Conservation (phyloP, 2,113 vertebrate genomes). For the Hassar affinis region DNA sequence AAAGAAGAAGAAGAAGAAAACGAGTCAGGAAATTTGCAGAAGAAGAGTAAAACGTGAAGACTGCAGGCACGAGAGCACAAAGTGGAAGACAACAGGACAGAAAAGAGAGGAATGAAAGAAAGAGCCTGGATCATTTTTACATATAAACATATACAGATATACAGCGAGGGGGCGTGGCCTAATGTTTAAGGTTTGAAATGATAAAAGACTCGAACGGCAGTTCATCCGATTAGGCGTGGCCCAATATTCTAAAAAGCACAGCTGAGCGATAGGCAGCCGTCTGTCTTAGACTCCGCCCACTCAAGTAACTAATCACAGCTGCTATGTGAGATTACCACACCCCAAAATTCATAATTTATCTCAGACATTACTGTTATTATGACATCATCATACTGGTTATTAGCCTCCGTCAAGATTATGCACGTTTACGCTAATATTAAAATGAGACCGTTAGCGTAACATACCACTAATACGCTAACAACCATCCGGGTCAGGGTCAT, state of each 20-base stretch:
- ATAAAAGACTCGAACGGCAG: background rate
- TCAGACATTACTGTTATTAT: background rate
- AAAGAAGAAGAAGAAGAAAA: constrained; percentile 33
- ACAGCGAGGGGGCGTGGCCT: background rate
- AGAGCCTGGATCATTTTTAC: background rate
- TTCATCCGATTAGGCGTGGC: background rate
- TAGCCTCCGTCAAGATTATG: background rate
- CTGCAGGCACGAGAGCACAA: constrained; percentile 27
- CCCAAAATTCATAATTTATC: background rate
- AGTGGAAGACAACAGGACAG: constrained; percentile 16
- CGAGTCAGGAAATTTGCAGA: constrained; percentile 29
- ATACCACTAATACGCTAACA: background rate
- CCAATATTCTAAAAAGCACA: background rate
- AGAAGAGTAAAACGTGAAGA: background rate
- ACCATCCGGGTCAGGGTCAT: background rate
- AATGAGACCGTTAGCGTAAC: too few relatives aligned
- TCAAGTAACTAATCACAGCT: background rate
- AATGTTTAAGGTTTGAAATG: background rate
- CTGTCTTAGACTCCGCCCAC: background rate
- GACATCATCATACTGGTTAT: background rate
- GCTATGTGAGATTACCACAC: background rate
- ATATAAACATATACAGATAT: background rate
- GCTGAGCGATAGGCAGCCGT: background rate
- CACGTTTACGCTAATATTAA: background rate
- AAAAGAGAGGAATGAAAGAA: constrained; percentile 5